A percentile compares a stretch with the other conserved stretches of the same genome.
Conservation (phyloP, 1,140 invertebrate genomes). For the Gyrodactylus salaris region DNA sequence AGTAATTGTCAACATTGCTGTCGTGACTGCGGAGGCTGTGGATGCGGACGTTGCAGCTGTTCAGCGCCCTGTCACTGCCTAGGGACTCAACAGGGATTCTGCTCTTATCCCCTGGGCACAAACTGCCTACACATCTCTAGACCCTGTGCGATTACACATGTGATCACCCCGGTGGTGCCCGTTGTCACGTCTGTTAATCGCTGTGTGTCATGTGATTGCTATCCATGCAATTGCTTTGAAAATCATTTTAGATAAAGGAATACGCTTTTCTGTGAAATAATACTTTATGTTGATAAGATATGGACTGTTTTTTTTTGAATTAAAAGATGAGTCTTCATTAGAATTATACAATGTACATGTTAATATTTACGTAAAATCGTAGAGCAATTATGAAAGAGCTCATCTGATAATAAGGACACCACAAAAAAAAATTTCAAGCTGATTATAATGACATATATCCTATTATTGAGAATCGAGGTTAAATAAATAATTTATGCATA, state of each 20-base stretch:
- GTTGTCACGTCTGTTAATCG: not conserved
- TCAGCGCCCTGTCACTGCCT: too few relatives aligned
- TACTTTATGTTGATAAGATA: too few relatives aligned
- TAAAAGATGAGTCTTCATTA: not conserved
- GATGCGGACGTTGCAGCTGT: not conserved
- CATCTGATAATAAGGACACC: not conserved
- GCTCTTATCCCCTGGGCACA: not conserved
- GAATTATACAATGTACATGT: too few relatives aligned
- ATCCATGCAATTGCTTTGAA: not conserved
- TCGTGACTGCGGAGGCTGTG: not conserved
- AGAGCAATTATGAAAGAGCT: too few relatives aligned
- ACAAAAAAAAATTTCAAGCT: too few relatives aligned
- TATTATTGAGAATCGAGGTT: too few relatives aligned
- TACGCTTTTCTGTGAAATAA: too few relatives aligned
- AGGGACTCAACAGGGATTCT: too few relatives aligned
- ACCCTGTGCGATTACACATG: not conserved
- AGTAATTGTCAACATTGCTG: not conserved
- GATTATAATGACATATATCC: too few relatives aligned
- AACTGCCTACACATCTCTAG: not conserved
- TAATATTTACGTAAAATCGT: too few relatives aligned
- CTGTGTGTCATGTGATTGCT: not conserved
- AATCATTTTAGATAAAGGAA: too few relatives aligned
- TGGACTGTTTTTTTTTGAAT: not conserved
- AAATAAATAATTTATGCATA: too few relatives aligned
- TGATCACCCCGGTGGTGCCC: not conserved